phyloP scores from a whole-genome alignment of 2,113 vertebrate genomes.

The Leucoraja erinaceus region DNA sequence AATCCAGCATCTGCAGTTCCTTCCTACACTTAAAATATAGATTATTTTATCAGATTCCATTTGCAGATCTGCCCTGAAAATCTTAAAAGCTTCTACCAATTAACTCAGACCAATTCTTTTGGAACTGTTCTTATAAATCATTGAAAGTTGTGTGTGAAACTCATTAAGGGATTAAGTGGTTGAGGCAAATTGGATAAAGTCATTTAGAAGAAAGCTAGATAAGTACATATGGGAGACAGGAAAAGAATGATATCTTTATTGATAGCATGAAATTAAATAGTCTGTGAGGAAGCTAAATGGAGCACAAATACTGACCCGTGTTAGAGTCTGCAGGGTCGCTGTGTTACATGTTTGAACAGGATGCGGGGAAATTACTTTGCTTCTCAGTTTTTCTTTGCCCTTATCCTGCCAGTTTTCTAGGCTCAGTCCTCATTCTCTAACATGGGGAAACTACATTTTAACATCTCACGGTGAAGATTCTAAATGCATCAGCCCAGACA shows the following conservation, averaged over 20 bases:
- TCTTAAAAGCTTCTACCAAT: neutral
- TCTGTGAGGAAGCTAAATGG: no score
- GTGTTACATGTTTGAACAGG: neutral
- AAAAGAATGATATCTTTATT: no score
- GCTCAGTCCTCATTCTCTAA: no score
- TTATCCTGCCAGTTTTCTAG: neutral
- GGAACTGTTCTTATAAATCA: neutral
- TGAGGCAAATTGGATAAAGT: no score
- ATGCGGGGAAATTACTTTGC: neutral
- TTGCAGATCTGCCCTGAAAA: no score
- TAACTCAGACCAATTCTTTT: neutral
- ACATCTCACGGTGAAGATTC: neutral
- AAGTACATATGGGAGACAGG: no score
- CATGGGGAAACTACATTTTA: neutral
- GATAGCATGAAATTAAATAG: no score
- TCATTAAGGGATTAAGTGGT: neutral
- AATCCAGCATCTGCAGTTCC: no score
- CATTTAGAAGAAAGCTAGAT: no score
- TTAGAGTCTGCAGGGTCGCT: neutral
- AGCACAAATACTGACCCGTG: neutral
- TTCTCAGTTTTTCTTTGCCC: neutral
- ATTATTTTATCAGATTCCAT: neutral
- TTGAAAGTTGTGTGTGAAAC: neutral
- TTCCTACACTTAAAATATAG: neutral
- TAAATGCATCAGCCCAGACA: neutral